Percentiles rank a stretch among this genome's conserved stretches.
phyloP scores from a whole-genome alignment of 2,113 vertebrate species.

The Nycticryphes semicollaris region DNA sequence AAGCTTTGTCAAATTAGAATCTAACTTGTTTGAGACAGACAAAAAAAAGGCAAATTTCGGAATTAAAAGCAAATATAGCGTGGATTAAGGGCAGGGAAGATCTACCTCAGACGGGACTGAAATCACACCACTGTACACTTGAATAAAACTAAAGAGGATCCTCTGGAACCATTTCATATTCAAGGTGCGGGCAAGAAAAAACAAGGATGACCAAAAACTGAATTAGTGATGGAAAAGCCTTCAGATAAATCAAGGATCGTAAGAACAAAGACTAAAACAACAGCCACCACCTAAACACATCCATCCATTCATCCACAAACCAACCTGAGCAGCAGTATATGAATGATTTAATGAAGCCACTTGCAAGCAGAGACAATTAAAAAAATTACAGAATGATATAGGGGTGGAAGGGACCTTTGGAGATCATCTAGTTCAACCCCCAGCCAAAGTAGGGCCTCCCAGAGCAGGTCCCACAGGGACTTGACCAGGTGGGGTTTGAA shows the following conservation, averaged over 20 bases:
- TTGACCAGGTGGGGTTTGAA: no score
- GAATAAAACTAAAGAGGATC: neutral
- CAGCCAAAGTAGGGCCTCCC: no score
- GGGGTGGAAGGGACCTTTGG: no score
- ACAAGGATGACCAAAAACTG: neutral
- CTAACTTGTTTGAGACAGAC: neutral
- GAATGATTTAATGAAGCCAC: neutral
- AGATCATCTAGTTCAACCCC: no score
- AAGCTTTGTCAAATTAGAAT: neutral
- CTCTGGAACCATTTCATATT: neutral
- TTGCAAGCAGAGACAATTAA: neutral
- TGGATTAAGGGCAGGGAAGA: neutral
- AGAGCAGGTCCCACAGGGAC: no score
- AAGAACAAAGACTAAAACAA: neutral
- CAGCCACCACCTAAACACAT: neutral
- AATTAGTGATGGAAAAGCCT: neutral
- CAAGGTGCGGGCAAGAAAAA: fast-evolving
- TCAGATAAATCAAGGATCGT: neutral
- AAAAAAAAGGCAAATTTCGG: neutral
- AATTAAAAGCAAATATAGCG: neutral
- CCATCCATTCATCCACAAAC: neutral
- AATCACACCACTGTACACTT: neutral
- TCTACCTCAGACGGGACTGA: neutral
- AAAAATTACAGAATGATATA: neutral
- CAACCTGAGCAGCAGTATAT: fast-evolving